Evolutionary conservation across 2,888 invertebrate genomes (phyloP).

Genomic region (Tachina fera): DNA sequence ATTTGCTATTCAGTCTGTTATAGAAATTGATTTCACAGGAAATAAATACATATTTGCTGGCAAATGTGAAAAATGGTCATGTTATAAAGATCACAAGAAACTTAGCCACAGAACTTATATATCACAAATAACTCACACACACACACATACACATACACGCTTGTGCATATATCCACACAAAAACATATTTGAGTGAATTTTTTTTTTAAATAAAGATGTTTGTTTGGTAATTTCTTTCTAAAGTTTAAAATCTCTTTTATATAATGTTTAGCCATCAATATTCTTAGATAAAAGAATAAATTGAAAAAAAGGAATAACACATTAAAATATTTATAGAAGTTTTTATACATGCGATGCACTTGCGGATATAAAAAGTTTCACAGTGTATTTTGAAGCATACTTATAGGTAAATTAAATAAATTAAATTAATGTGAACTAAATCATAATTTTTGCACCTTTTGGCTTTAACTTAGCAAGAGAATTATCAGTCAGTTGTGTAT

Average conservation of each 20-base stretch:
- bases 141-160: neutral
- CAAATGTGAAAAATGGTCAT: conserved; percentile 29
- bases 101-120: conserved; percentile 42
- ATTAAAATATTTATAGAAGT: neutral
- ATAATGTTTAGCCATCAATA: conserved; percentile 58
- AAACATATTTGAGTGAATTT: neutral
- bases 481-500: no score
- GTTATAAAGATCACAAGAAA: conserved; percentile 37
- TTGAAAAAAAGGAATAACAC: conserved; percentile 2
- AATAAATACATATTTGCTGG: conserved; percentile 31
- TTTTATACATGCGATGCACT: neutral
- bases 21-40: conserved; percentile 40
- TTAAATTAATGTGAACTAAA: neutral
- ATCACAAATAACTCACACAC: neutral
- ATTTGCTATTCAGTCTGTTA: conserved; percentile 4
- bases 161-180: neutral
- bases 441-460: neutral
- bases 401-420: neutral
- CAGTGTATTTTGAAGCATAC: neutral
- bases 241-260: conserved; percentile 37
- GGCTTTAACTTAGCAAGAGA: no score
- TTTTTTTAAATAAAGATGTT: neutral
- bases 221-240: neutral
- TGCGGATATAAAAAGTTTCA: conserved; percentile 21
- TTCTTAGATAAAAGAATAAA: neutral